These are phyloP conservation scores for Vesta saturnalis DNA, from an alignment of 2,888 invertebrate genomes.

Conservation along the genomic window DNA sequence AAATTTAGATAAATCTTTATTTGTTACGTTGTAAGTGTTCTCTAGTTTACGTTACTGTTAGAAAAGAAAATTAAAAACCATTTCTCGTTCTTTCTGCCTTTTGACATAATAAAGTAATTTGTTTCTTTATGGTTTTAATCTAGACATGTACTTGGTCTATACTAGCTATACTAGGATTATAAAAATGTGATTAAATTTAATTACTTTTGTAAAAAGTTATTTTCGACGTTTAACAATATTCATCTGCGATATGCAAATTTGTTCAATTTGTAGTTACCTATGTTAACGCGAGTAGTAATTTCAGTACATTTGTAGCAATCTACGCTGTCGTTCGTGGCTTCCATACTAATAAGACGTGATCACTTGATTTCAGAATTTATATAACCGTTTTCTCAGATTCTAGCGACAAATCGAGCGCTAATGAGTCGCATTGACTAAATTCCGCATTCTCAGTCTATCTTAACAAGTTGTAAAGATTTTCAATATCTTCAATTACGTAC, in stretches of 20 bases:
- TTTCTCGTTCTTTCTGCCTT: too few species aligned
- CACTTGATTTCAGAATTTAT: conserved; percentile 44
- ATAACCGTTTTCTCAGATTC: conserved; percentile 46
- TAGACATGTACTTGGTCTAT: too few species aligned
- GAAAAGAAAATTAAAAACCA: too few species aligned
- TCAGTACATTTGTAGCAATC: conserved; percentile 40
- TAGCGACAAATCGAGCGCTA: conserved; percentile 46
- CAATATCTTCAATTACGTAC: conserved; percentile 40
- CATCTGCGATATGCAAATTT: conserved; percentile 37
- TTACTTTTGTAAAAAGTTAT: background rate
- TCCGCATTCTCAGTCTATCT: conserved; percentile 44
- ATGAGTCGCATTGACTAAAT: conserved; percentile 47
- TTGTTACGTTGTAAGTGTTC: too few species aligned
- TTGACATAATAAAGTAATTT: too few species aligned
- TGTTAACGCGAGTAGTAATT: conserved; percentile 38
- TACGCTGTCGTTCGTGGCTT: conserved; percentile 39
- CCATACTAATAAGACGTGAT: conserved; percentile 46
- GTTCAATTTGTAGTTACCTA: conserved; percentile 38
- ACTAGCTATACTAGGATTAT: too few species aligned
- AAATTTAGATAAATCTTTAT: too few species aligned
- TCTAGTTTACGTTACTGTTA: too few species aligned
- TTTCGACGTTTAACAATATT: conserved; percentile 2
- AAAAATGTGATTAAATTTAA: background rate
- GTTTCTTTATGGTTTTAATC: too few species aligned
- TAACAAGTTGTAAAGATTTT: conserved; percentile 46